Conservation (phyloP, 2,797 vertebrate species). For the Cyprinella venusta region DNA sequence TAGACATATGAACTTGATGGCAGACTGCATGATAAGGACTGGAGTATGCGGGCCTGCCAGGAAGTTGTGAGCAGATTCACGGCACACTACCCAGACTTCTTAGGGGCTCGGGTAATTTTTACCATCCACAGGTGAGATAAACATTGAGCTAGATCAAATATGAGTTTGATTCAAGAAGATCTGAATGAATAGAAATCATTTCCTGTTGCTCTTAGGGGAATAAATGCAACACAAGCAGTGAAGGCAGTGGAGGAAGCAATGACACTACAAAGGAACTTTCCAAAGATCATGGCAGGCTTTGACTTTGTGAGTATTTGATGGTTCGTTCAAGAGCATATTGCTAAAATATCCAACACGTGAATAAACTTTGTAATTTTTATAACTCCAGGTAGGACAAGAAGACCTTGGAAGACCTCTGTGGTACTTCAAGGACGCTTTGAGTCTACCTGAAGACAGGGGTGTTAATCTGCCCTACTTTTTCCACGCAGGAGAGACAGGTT, state of each 20-base stretch:
- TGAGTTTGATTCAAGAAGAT: not conserved
- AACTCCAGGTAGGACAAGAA: constrained; percentile 85
- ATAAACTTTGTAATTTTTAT: constrained; percentile 6
- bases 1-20: constrained; percentile 91
- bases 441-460: constrained; percentile 75
- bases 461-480: constrained; percentile 86
- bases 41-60: constrained; percentile 80
- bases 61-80: constrained; percentile 78
- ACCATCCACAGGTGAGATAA: constrained; percentile 79
- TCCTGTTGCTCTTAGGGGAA: constrained; percentile 68
- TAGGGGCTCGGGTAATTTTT: constrained; percentile 84
- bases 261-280: constrained; percentile 77
- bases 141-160: not conserved
- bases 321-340: not conserved
- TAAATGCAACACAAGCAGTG: constrained; percentile 72
- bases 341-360: not conserved
- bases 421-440: constrained; percentile 84
- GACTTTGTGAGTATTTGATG: constrained; percentile 82
- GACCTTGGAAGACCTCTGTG: constrained; percentile 85
- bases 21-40: constrained; percentile 72
- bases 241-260: constrained; percentile 76
- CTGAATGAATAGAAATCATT: not conserved
- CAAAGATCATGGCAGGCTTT: constrained; percentile 88
- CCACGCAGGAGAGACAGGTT: constrained; percentile 93
- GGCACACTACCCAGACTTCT: constrained; percentile 82